phyloP scores from a whole-genome alignment of 2,113 vertebrate genomes.

The Campylomormyrus tamandua region DNA sequence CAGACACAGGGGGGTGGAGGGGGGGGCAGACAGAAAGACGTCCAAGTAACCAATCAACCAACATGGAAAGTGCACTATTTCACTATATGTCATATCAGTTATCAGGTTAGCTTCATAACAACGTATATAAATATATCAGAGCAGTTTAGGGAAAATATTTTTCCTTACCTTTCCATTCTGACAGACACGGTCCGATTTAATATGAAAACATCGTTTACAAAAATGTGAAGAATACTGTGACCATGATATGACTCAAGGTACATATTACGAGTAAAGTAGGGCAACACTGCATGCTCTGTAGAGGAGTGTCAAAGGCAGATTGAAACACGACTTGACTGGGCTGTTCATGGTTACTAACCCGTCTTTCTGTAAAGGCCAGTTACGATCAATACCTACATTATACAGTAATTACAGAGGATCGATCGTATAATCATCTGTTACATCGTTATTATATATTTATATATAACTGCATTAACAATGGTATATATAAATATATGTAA shows the following conservation, averaged over 20 bases:
- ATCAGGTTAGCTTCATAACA: conserved; percentile 43
- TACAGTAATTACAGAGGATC: neutral
- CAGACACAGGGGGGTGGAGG: conserved; percentile 15
- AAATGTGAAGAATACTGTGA: conserved; percentile 64
- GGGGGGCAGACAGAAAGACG: conserved; percentile 3
- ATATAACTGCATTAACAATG: neutral
- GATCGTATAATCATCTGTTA: neutral
- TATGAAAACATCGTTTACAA: conserved; percentile 70
- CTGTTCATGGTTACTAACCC: neutral
- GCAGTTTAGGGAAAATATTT: conserved; percentile 58
- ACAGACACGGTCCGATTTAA: conserved; percentile 70
- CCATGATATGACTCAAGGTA: conserved; percentile 56
- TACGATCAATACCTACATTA: neutral
- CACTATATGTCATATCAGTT: conserved; percentile 42
- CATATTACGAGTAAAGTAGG: conserved; percentile 53
- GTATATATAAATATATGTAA: neutral
- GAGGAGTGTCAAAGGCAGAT: neutral
- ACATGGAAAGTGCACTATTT: conserved; percentile 57
- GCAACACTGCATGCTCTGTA: conserved; percentile 46
- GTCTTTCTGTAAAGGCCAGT: neutral
- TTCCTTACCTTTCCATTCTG: conserved; percentile 75
- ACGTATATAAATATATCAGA: conserved; percentile 43
- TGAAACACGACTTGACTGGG: neutral
- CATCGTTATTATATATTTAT: neutral
- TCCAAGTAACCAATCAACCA: conserved; percentile 27